These are phyloP conservation scores for Gallinago undulata DNA, from an alignment of 2,113 vertebrate genomes.

Conservation along the genomic window DNA sequence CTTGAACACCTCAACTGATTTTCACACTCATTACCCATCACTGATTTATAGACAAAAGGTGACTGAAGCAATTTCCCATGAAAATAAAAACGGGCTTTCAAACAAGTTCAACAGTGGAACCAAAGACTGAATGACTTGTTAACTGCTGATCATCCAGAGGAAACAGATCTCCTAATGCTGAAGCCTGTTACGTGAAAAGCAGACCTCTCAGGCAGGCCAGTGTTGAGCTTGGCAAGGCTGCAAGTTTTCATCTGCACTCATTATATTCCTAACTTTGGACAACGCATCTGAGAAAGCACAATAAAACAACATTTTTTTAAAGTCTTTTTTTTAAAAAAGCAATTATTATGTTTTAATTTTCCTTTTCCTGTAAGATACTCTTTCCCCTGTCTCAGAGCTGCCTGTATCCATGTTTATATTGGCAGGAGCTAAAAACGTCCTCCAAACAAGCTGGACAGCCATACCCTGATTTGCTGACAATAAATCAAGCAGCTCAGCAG, in stretches of 20 bases:
- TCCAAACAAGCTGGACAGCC: neutral
- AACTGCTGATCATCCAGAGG: accelerated
- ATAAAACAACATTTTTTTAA: neutral
- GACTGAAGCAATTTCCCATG: neutral
- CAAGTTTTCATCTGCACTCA: neutral
- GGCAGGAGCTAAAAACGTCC: neutral
- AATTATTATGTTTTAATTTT: neutral
- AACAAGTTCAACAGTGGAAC: neutral
- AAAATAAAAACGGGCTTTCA: neutral
- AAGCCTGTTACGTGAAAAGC: neutral
- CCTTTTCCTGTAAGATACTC: neutral
- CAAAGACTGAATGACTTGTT: neutral
- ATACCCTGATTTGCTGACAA: neutral
- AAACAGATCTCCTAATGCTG: neutral
- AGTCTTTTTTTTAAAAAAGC: neutral
- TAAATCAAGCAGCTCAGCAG: constrained; percentile 1
- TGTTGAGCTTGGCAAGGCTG: neutral
- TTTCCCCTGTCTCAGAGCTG: neutral
- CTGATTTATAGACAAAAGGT: neutral
- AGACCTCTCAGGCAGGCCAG: neutral
- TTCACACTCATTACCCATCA: neutral
- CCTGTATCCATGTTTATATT: neutral
- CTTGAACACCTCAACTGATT: neutral
- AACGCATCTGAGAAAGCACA: neutral
- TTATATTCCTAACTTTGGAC: neutral